Percentiles rank a stretch among this genome's conserved stretches.
phyloP scores from a whole-genome alignment of 1,140 invertebrate species.

The Drosophila punjabiensis region DNA sequence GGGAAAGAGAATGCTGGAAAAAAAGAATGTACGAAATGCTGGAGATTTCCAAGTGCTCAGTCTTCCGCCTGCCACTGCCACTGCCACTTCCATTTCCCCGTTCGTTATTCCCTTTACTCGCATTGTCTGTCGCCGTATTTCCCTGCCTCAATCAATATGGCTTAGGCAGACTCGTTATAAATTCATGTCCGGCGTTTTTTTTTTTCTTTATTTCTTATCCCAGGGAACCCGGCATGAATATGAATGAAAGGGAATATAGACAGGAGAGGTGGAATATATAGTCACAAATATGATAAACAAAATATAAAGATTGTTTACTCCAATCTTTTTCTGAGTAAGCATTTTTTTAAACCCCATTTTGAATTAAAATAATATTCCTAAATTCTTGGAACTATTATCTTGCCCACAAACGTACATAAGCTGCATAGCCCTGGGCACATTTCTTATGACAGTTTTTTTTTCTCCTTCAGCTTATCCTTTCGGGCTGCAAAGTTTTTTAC shows the following conservation, averaged over 20 bases:
- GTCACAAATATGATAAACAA: neutral
- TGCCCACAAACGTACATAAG: slow-evolving; percentile 1
- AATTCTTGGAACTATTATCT: neutral
- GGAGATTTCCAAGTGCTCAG: slow-evolving; percentile 39
- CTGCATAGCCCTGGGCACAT: neutral
- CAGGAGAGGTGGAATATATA: neutral
- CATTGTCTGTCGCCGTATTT: slow-evolving; percentile 20
- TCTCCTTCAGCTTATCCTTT: neutral
- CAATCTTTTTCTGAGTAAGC: fast-evolving
- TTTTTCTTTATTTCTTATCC: slow-evolving; percentile 10
- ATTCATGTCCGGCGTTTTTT: slow-evolving; percentile 53
- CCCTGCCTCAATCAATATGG: slow-evolving; percentile 55
- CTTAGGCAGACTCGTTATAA: slow-evolving; percentile 67
- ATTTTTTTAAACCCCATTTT: no score
- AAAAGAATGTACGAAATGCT: slow-evolving; percentile 27
- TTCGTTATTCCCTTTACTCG: slow-evolving; percentile 5
- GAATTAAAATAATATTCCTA: neutral
- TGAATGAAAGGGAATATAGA: slow-evolving; percentile 30
- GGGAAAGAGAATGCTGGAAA: neutral
- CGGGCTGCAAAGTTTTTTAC: slow-evolving; percentile 21
- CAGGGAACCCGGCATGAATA: slow-evolving; percentile 32
- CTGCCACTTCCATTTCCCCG: slow-evolving; percentile 12
- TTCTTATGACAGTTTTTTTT: slow-evolving; percentile 33
- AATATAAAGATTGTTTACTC: neutral
- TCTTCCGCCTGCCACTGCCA: slow-evolving; percentile 15